Conservation (phyloP, 2,797 vertebrate species). For the Microchirus variegatus region DNA sequence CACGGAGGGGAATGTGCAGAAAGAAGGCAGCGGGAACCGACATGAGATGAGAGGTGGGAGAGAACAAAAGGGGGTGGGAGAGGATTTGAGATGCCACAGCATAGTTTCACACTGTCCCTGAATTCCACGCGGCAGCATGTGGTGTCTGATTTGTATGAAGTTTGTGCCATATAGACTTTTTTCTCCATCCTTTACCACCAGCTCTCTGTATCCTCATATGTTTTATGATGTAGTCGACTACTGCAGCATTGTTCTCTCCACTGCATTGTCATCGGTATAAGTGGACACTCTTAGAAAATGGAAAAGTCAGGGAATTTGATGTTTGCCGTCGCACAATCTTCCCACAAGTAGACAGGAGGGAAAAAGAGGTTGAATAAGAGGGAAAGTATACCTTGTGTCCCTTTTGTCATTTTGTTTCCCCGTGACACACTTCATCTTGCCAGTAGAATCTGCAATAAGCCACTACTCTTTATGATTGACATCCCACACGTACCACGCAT, state of each 20-base stretch:
- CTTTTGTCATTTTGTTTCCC: slow-evolving; percentile 57
- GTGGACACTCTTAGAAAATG: slow-evolving; percentile 59
- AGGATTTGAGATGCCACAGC: slow-evolving; percentile 65
- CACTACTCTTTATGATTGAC: slow-evolving; percentile 68
- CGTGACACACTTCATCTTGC: slow-evolving; percentile 46
- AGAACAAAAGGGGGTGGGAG: slow-evolving; percentile 46
- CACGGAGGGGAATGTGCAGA: slow-evolving; percentile 50
- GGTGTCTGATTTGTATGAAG: slow-evolving; percentile 54
- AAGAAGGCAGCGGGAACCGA: slow-evolving; percentile 59
- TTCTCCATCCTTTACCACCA: slow-evolving; percentile 5
- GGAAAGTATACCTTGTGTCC: slow-evolving; percentile 56
- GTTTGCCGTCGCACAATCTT: slow-evolving; percentile 50
- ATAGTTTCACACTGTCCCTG: slow-evolving; percentile 53
- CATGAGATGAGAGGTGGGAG: slow-evolving; percentile 56
- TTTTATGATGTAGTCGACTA: slow-evolving; percentile 38
- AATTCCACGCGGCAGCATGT: slow-evolving; percentile 29
- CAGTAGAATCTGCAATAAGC: slow-evolving; percentile 76
- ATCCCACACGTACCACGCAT: slow-evolving; percentile 55
- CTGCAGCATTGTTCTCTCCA: slow-evolving; percentile 27
- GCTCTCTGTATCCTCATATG: slow-evolving; percentile 22
- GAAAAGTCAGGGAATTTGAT: slow-evolving; percentile 59
- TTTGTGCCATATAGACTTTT: slow-evolving; percentile 16
- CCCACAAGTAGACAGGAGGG: slow-evolving; percentile 41
- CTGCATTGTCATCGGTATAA: slow-evolving; percentile 61
- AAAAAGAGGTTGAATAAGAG: slow-evolving; percentile 11